Conservation (phyloP, 2,888 invertebrate species). For the Lysandra bellargus region DNA sequence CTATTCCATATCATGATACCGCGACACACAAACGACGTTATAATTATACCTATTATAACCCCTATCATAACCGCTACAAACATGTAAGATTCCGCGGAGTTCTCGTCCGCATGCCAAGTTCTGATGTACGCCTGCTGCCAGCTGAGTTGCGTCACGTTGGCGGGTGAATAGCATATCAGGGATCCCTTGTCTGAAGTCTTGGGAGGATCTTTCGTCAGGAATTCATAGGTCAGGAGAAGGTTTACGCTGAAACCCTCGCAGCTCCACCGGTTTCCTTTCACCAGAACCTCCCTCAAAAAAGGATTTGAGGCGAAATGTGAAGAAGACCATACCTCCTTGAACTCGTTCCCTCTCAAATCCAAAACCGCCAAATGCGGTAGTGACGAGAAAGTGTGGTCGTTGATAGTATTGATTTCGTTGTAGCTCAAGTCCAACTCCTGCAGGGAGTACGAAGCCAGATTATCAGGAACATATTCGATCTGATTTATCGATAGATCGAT, state of each 20-base stretch:
- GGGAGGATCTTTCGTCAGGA: conserved; percentile 77
- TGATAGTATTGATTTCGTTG: conserved; percentile 81
- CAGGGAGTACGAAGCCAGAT: conserved; percentile 80
- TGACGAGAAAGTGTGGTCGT: conserved; percentile 81
- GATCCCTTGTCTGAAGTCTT: conserved; percentile 67
- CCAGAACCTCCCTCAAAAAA: conserved; percentile 78
- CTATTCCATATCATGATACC: conserved; percentile 70
- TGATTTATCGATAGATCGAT: conserved; percentile 85
- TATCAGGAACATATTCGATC: conserved; percentile 81
- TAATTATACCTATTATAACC: conserved; percentile 75
- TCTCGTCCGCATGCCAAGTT: conserved; percentile 80
- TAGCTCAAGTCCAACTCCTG: conserved; percentile 81
- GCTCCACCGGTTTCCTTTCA: conserved; percentile 88
- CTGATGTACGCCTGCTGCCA: conserved; percentile 85
- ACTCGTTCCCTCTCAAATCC: conserved; percentile 85
- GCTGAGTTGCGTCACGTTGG: conserved; percentile 81
- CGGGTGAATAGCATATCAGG: conserved; percentile 85
- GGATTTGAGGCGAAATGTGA: conserved; percentile 82
- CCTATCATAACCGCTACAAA: conserved; percentile 78
- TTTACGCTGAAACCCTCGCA: conserved; percentile 83
- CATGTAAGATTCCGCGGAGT: conserved; percentile 71
- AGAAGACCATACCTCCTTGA: conserved; percentile 82
- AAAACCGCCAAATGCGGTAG: conserved; percentile 83
- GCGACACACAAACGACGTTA: conserved; percentile 80
- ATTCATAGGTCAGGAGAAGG: conserved; percentile 82